These are phyloP conservation scores for Scelioninae gen. 1 DNA, from an alignment of 2,888 invertebrate genomes.

Conservation along the genomic window DNA sequence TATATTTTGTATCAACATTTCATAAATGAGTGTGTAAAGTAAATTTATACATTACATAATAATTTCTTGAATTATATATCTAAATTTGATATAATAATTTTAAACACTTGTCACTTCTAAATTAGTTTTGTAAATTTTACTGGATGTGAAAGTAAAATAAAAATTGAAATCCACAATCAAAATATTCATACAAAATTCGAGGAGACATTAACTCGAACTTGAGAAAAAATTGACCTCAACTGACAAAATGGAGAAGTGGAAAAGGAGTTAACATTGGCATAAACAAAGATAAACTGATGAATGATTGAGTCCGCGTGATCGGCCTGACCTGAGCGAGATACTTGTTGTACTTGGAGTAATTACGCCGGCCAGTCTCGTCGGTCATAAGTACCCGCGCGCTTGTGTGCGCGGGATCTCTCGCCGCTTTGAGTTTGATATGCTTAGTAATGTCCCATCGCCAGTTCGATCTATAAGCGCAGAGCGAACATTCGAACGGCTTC, in stretches of 20 bases:
- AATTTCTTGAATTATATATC: too few relatives aligned
- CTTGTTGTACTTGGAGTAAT: conserved; percentile 96
- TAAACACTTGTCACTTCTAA: too few relatives aligned
- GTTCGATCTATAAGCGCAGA: conserved; percentile 96
- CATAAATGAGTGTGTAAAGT: too few relatives aligned
- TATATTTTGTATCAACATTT: too few relatives aligned
- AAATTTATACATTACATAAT: too few relatives aligned
- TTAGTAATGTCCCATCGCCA: conserved; percentile 99
- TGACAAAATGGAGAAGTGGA: background rate
- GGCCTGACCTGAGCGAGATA: conserved; percentile 90
- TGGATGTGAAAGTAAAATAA: too few relatives aligned
- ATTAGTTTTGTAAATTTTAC: too few relatives aligned
- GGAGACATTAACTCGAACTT: too few relatives aligned
- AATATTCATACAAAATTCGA: too few relatives aligned
- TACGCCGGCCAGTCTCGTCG: conserved; percentile 94
- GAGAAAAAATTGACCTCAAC: too few relatives aligned
- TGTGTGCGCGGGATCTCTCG: conserved; percentile 92
- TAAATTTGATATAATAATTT: too few relatives aligned
- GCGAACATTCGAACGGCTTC: conserved; percentile 97
- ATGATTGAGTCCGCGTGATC: conserved; percentile 63
- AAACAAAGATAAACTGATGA: conserved; percentile 23
- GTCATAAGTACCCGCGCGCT: conserved; percentile 94
- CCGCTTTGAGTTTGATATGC: conserved; percentile 95
- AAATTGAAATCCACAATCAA: too few relatives aligned
- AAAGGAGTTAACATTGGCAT: background rate